A percentile compares a stretch with the other conserved stretches of the same genome.
Conservation (phyloP, 2,888 invertebrate genomes). For the Fragum sueziense region DNA sequence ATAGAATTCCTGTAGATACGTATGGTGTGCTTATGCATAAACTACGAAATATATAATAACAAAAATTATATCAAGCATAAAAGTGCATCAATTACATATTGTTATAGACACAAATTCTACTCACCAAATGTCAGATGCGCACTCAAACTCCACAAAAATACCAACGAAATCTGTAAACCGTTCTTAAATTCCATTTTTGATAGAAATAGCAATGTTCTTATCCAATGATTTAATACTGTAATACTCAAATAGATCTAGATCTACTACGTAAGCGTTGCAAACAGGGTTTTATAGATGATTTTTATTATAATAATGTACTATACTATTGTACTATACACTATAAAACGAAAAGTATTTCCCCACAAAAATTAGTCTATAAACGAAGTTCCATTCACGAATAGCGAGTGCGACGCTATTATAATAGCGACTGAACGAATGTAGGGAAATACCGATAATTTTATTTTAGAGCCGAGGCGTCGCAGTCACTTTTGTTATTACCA, state of each 20-base stretch:
- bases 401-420: background rate
- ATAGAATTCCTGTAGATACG: too few species aligned
- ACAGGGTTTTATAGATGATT: background rate
- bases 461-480: background rate
- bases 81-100: too few species aligned
- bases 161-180: background rate
- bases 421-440: background rate
- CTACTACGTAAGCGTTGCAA: background rate
- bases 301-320: background rate
- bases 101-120: too few species aligned
- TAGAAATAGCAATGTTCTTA: background rate
- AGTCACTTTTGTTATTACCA: too few species aligned
- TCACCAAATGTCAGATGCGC: background rate
- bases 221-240: background rate
- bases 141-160: background rate
- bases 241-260: too few species aligned
- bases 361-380: background rate
- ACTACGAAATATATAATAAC: too few species aligned
- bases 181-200: slow-evolving; percentile 5
- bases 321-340: background rate
- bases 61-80: too few species aligned
- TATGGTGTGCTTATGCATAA: too few species aligned
- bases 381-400: background rate
- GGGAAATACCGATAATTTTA: background rate
- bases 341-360: background rate